These are phyloP conservation scores for Plodia interpunctella DNA, from an alignment of 1,140 invertebrate genomes.

Conservation along the genomic window DNA sequence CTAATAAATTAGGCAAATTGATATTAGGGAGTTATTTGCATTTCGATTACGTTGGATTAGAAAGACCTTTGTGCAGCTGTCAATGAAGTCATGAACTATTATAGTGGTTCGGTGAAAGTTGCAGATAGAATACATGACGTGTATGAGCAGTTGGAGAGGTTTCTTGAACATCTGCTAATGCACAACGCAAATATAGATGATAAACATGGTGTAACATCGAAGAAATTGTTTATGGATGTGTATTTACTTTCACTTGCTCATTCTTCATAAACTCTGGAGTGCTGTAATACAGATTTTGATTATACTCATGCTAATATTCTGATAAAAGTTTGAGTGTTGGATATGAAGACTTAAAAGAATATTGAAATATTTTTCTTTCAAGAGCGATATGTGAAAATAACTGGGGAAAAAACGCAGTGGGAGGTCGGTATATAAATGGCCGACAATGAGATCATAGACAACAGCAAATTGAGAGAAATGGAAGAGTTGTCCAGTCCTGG, in stretches of 20 bases:
- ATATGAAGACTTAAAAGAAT: too few species aligned
- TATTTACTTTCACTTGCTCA: neutral
- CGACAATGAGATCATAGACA: too few species aligned
- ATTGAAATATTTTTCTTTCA: too few species aligned
- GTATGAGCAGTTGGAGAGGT: neutral
- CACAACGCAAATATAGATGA: conserved; percentile 2
- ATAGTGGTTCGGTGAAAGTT: neutral
- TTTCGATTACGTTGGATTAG: conserved; percentile 15
- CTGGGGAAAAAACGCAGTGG: too few species aligned
- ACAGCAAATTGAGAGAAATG: too few species aligned
- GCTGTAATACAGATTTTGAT: neutral
- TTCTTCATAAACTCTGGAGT: neutral
- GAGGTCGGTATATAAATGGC: too few species aligned
- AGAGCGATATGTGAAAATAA: too few species aligned
- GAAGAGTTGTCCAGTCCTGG: too few species aligned
- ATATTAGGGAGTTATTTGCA: conserved; percentile 24
- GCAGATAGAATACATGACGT: neutral
- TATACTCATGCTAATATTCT: too few species aligned
- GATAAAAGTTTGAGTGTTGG: too few species aligned
- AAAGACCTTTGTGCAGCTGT: neutral
- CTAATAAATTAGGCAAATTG: conserved; percentile 44
- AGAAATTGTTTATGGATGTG: neutral
- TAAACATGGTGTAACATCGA: neutral
- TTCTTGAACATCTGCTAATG: neutral
- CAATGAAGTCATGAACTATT: neutral